A percentile compares a stretch with the other conserved stretches of the same genome.
phyloP scores from a whole-genome alignment of 1,140 invertebrate species.

The Latrodectus geometricus region DNA sequence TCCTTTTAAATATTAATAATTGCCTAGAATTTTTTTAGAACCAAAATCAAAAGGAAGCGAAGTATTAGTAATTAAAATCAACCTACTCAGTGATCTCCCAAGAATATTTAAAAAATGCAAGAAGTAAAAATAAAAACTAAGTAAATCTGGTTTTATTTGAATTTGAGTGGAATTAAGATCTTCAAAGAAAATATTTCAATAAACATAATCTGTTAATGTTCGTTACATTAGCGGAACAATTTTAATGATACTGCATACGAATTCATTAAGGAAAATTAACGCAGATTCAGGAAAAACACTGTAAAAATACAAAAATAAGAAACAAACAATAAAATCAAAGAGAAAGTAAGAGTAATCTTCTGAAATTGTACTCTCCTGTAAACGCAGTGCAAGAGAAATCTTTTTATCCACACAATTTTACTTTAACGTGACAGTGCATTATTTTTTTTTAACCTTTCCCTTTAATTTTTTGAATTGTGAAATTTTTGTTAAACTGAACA shows the following conservation, averaged over 20 bases:
- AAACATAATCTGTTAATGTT: constrained; percentile 62
- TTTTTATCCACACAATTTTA: constrained; percentile 51
- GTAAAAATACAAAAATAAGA: constrained; percentile 8
- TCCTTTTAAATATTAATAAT: no score
- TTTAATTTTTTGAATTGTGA: constrained; percentile 25
- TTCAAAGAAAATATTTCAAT: constrained; percentile 61
- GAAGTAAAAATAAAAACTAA: constrained; percentile 29
- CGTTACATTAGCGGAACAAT: constrained; percentile 58
- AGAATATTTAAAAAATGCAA: not conserved
- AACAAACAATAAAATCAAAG: constrained; percentile 57
- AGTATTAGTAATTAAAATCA: constrained; percentile 40
- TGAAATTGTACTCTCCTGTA: constrained; percentile 41
- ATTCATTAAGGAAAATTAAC: constrained; percentile 61
- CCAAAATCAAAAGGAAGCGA: not conserved
- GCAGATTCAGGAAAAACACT: constrained; percentile 11
- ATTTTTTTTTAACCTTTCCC: not conserved
- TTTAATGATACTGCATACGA: constrained; percentile 59
- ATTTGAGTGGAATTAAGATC: constrained; percentile 58
- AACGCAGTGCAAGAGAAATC: constrained; percentile 35
- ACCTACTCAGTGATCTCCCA: no score
- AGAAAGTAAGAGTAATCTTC: constrained; percentile 41
- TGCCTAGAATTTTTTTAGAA: no score
- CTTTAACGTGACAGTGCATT: constrained; percentile 17
- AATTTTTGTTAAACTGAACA: constrained; percentile 56
- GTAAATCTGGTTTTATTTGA: constrained; percentile 55